These are phyloP conservation scores for Microctenopoma stevenorrisi DNA, from an alignment of 2,797 vertebrate species.

Conservation along the genomic window DNA sequence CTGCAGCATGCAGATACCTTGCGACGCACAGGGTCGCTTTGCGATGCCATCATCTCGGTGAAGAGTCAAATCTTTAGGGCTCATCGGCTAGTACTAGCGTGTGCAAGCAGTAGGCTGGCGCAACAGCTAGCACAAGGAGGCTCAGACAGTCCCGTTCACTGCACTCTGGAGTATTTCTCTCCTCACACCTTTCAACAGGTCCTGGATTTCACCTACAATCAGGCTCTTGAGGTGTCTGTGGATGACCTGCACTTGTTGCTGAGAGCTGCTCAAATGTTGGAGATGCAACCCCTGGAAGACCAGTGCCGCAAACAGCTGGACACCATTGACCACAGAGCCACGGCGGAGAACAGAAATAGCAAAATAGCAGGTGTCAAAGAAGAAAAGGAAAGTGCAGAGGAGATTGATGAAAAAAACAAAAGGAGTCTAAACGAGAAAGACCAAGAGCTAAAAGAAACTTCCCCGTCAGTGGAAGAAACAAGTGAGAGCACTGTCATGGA, in stretches of 20 bases:
- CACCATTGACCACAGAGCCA: constrained; percentile 23
- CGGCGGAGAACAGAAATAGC: neutral
- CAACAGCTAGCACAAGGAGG: constrained; percentile 64
- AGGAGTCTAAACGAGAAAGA: constrained; percentile 14
- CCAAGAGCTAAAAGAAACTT: neutral
- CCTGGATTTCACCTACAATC: constrained; percentile 85
- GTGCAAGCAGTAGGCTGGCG: constrained; percentile 82
- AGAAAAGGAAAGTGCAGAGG: constrained; percentile 15
- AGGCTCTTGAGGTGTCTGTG: constrained; percentile 79
- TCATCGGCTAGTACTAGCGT: constrained; percentile 87
- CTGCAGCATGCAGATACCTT: constrained; percentile 82
- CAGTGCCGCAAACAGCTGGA: constrained; percentile 79
- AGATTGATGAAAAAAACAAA: constrained; percentile 3
- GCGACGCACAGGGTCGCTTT: constrained; percentile 79
- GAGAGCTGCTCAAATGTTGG: constrained; percentile 80
- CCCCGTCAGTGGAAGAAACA: constrained; percentile 9
- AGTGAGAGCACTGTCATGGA: constrained; percentile 11
- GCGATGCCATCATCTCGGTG: constrained; percentile 83
- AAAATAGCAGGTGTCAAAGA: constrained; percentile 33
- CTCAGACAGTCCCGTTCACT: constrained; percentile 61
- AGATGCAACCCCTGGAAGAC: constrained; percentile 82
- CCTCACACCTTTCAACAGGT: constrained; percentile 86
- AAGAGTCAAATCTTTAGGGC: constrained; percentile 82
- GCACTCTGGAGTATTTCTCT: constrained; percentile 78
- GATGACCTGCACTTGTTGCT: constrained; percentile 82